Percentiles rank a stretch among this genome's conserved stretches.
Evolutionary conservation across 2,113 vertebrate species (phyloP).

Genomic region (Sorex araneus): DNA sequence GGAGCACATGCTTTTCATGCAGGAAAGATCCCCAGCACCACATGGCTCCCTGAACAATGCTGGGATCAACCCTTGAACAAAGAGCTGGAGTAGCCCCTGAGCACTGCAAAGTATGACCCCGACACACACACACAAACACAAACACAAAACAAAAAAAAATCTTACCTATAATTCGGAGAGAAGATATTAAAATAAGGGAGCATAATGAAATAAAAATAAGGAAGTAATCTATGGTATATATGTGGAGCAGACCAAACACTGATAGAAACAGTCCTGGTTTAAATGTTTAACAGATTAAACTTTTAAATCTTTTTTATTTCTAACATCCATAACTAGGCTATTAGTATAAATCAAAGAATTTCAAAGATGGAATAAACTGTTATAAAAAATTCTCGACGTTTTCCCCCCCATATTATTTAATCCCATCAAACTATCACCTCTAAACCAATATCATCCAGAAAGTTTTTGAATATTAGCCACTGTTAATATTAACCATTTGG

Average conservation of each 20-base stretch:
- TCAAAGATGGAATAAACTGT: neutral
- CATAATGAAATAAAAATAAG: neutral
- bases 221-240: neutral
- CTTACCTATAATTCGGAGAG: neutral
- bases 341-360: slow-evolving; percentile 7
- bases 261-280: neutral
- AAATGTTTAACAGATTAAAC: neutral
- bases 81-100: too few species aligned
- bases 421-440: neutral
- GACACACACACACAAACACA: too few species aligned
- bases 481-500: neutral
- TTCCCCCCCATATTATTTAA: slow-evolving; percentile 17
- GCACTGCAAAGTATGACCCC: too few species aligned
- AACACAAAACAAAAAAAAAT: too few species aligned
- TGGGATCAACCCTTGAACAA: too few species aligned
- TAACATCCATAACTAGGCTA: neutral
- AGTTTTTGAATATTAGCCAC: neutral
- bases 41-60: too few species aligned
- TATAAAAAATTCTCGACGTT: neutral
- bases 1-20: too few species aligned
- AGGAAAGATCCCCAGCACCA: too few species aligned
- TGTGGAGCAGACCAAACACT: neutral
- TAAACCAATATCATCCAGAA: neutral
- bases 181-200: neutral
- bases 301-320: slow-evolving; percentile 7